Base-by-base conservation (phyloP, 2,797 vertebrate species). In the Betta splendens region DNA sequence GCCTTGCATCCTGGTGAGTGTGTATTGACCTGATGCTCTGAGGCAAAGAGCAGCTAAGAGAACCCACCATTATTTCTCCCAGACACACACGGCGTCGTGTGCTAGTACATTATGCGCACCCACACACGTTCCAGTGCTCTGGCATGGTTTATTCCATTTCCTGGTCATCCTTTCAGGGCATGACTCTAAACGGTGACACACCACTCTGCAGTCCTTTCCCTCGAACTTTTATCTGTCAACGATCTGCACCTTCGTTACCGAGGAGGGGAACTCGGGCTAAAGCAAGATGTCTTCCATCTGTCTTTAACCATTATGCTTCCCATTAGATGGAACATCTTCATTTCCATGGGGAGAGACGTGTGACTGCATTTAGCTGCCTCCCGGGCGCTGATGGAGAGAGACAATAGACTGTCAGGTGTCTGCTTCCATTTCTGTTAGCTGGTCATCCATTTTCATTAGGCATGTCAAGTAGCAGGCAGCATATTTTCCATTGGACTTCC, bases 361-460 rank as follows among this genome's bases (percentile, higher is more conserved):
- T 12, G 29, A 63, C 51, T 20, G 37, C 68, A 75, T 72, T 62
- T 79, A 84, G 77, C 74, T 36, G 55, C 64, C 55, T 65, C 54
- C 58, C 64, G 71, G 49, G 67, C 61, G 8, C 53, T 81, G 84
- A 86, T 83, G 74, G 79, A 75, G 81, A 70, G 70, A 82, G 81
- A 87, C 80, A 81, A 79, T 75, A 68, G 75, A 77, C 73, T 79
- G 85, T 83, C 85, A 89, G 83, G 80, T 88, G 84, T 88, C 84
- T 64, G 25, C 66, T 79, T 48, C 63, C 49, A 62, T 79, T 72
- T 62, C 9, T 36, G 56, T 71, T 64, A 60, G 75, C 37, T 58
- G 54, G 55, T 68, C 84, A 87, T 91, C 86, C 81, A 67, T 90
- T 88, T 88, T 87, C 89, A 90, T 92, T 89, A 87, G 33, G 21